A percentile compares a stretch with the other conserved stretches of the same genome.
These are phyloP conservation scores for Torymus texanus DNA, from an alignment of 2,888 invertebrate genomes.

Conservation along the genomic window DNA sequence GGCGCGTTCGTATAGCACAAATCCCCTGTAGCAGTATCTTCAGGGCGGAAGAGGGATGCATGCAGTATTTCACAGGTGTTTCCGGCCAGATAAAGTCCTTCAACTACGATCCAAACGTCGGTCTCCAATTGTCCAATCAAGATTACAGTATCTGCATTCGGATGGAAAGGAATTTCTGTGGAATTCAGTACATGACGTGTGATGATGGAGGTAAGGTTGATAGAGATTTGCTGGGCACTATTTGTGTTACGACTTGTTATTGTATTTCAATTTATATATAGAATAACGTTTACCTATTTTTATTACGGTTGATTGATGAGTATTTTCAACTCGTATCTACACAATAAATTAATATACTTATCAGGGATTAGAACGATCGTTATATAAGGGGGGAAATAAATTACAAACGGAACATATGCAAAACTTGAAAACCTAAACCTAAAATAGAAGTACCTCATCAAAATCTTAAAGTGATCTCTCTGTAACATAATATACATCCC, in stretches of 20 bases:
- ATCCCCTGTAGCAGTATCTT: constrained; percentile 86
- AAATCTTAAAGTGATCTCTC: too few species aligned
- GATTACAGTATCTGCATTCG: constrained; percentile 92
- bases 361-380: too few species aligned
- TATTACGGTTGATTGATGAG: too few species aligned
- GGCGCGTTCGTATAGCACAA: constrained; percentile 89
- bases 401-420: not conserved
- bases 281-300: too few species aligned
- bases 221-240: not conserved
- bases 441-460: too few species aligned
- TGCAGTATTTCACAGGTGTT: constrained; percentile 88
- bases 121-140: constrained; percentile 89
- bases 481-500: too few species aligned
- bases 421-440: not conserved
- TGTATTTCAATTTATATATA: too few species aligned
- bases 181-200: constrained; percentile 88
- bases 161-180: constrained; percentile 90
- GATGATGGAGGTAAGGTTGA: constrained; percentile 79
- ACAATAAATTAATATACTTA: too few species aligned
- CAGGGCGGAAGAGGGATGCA: constrained; percentile 85
- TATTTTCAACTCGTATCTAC: too few species aligned
- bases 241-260: too few species aligned
- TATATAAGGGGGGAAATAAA: too few species aligned
- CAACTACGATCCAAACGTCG: constrained; percentile 86
- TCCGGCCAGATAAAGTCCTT: constrained; percentile 89